Conservation (phyloP, 2,797 vertebrate genomes). For the Schizopygopsis malacanthus region DNA sequence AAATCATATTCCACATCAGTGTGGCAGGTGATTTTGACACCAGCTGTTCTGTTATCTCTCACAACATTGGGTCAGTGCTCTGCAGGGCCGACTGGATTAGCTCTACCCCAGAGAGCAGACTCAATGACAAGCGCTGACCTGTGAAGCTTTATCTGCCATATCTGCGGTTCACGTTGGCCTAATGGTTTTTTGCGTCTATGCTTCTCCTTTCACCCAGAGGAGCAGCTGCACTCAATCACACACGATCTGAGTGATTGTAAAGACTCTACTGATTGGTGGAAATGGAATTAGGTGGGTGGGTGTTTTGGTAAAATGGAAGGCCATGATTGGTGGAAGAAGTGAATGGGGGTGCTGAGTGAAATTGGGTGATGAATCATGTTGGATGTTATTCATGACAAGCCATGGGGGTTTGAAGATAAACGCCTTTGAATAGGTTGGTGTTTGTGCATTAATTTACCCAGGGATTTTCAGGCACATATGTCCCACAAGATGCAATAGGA, state of each 20-base stretch:
- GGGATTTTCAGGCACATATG: neutral
- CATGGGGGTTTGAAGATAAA: constrained; percentile 54
- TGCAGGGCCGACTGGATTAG: constrained; percentile 46
- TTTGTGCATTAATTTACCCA: constrained; percentile 25
- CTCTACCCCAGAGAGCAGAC: constrained; percentile 51
- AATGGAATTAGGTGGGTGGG: constrained; percentile 43
- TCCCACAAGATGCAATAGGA: neutral
- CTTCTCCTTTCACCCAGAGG: constrained; percentile 50
- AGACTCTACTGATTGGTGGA: constrained; percentile 59
- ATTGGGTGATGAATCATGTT: constrained; percentile 69
- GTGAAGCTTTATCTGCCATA: constrained; percentile 49
- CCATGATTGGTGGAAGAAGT: constrained; percentile 62
- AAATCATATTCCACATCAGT: constrained; percentile 43
- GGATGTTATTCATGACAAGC: constrained; percentile 59
- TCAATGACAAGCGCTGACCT: constrained; percentile 54
- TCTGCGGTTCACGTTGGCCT: constrained; percentile 57
- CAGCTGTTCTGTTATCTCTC: constrained; percentile 37
- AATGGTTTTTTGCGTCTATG: constrained; percentile 61
- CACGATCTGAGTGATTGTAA: constrained; percentile 62
- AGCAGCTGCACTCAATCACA: constrained; percentile 54
- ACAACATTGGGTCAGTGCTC: constrained; percentile 36
- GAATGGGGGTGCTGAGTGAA: constrained; percentile 58
- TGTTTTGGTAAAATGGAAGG: constrained; percentile 57
- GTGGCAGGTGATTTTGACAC: constrained; percentile 54
- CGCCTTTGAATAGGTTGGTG: constrained; percentile 41